phyloP scores from a whole-genome alignment of 2,888 invertebrate genomes.

The Resseliella maxima region DNA sequence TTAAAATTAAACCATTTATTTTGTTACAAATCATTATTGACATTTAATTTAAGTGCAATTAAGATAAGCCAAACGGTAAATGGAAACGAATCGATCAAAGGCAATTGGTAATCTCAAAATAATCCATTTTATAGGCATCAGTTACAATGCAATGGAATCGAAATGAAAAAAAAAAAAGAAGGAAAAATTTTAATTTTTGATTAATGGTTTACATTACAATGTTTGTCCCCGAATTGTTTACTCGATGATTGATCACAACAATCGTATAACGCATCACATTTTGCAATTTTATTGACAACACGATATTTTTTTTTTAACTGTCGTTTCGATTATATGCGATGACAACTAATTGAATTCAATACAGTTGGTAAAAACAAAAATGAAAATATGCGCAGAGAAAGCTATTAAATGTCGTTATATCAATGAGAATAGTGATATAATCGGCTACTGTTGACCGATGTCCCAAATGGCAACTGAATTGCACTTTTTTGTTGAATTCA shows the following conservation, averaged over 20 bases:
- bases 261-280: neutral
- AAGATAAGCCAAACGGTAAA: conserved; percentile 15
- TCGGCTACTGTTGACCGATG: neutral
- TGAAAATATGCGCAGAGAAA: neutral
- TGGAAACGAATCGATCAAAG: neutral
- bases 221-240: neutral
- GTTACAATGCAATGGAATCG: neutral
- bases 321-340: too few species aligned
- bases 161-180: too few species aligned
- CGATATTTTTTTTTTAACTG: neutral
- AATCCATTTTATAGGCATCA: neutral
- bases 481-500: too few species aligned
- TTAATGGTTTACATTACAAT: neutral
- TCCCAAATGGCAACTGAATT: neutral
- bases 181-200: neutral
- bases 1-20: conserved; percentile 36
- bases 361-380: neutral
- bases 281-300: neutral
- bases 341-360: neutral
- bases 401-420: neutral
- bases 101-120: conserved; percentile 5
- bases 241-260: conserved; percentile 7
- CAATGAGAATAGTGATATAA: conserved; percentile 7
- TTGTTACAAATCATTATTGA: conserved; percentile 52
- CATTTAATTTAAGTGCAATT: conserved; percentile 52